Conservation (phyloP, 2,888 invertebrate genomes). For the Drosophila maculinotata region DNA sequence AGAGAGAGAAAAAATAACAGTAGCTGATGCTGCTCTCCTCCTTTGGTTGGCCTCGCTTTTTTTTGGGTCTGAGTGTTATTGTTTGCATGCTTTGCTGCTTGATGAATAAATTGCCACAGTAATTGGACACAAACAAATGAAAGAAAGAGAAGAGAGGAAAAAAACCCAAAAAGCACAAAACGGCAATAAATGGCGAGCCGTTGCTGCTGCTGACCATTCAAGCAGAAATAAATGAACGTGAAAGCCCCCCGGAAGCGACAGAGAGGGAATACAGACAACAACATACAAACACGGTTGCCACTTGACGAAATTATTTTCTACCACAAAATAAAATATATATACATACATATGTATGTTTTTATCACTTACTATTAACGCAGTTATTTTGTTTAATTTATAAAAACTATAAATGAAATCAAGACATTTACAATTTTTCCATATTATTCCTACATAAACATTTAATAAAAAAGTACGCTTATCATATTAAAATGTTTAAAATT, state of each 20-base stretch:
- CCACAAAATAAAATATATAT: too few relatives aligned
- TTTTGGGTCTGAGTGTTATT: conserved; percentile 19
- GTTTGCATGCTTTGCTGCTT: conserved; percentile 45
- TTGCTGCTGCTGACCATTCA: conserved; percentile 45
- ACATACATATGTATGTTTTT: too few relatives aligned
- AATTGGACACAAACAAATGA: conserved; percentile 56
- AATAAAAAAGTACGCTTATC: too few relatives aligned
- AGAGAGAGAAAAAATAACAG: conserved; percentile 7
- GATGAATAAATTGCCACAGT: conserved; percentile 67
- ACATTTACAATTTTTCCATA: too few relatives aligned
- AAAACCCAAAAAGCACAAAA: conserved; percentile 43
- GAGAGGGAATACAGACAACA: conserved; percentile 11
- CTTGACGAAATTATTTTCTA: too few relatives aligned
- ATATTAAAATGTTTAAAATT: too few relatives aligned
- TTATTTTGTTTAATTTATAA: too few relatives aligned
- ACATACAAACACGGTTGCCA: background rate
- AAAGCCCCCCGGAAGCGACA: conserved; percentile 55
- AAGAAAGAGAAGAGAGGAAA: conserved; percentile 15
- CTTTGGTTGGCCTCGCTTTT: conserved; percentile 12
- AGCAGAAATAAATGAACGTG: conserved; percentile 64
- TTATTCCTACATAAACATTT: too few relatives aligned
- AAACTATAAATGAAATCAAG: too few relatives aligned
- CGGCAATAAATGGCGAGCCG: conserved; percentile 35
- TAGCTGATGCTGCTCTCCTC: conserved; percentile 19
- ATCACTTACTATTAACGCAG: too few relatives aligned